Base-by-base conservation (phyloP, 92 coral and sea anemone species). In the Parazoanthus atlanticus region DNA sequence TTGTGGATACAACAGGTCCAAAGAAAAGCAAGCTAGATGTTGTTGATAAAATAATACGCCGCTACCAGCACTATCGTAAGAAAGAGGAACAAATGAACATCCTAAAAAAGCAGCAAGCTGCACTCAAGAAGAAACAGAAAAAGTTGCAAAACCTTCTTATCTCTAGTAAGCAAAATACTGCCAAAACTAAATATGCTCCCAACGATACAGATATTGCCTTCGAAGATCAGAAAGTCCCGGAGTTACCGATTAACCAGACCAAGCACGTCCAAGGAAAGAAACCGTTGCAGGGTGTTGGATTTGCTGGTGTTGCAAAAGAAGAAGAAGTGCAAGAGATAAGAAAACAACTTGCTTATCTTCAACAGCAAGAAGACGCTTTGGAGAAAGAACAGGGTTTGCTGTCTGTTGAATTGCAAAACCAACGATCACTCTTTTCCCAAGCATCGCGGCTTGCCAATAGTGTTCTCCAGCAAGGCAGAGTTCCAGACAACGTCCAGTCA, bases 11-110 rank as follows among this genome's bases (percentile, higher is more conserved):
- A 34, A 70, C 58, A 25, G 65, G 73, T 7, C 80, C 17, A 7
- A 43, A 17, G 8, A 38, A 61, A 0, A 67, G 56, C 54, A 82
- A 90, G 28, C 81, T 89, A 85, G 56, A 82, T 8, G 91, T 95
- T 49, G 88, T 95, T 12, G 91, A 88, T 74, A 93, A 92, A 36
- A 89, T 95, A 93, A 80, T 95, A 30, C 89, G 65, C 43, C 94
- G 91, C 65, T 95, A 93, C 76, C 93, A 92, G 66, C 89, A 93
- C 76, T 92, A 91, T 47, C 85, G 93, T 30, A 78, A 81, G 80
- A 95, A 90, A 86, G 92, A 93, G 72, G 72, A 88, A 8, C 78
- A 94, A 17, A 77, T 95, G 36, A 65, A 61, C 65, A 74, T 61
- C 13, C 73, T 95, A 70, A 79, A 92, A 38, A 30, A 86, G 30